Percentiles rank a stretch among this genome's conserved stretches.
Conservation (phyloP, 2,888 invertebrate species). For the Plebejus anna region DNA sequence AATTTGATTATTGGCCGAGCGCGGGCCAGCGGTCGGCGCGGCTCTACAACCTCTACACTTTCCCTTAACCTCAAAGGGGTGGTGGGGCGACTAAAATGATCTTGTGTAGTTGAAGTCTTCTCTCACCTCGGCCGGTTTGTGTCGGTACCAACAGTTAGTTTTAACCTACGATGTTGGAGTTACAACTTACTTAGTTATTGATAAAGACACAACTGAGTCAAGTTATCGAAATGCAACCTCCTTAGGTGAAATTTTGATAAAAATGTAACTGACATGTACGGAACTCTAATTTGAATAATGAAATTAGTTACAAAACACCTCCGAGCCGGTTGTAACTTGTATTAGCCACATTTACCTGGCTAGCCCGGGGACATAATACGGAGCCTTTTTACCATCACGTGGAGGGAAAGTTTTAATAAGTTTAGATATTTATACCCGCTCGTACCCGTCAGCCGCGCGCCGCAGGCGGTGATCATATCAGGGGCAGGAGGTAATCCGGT, state of each 20-base stretch:
- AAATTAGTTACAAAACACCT: background rate
- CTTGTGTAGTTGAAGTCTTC: slow-evolving; percentile 32
- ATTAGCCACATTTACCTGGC: background rate
- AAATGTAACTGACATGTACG: background rate
- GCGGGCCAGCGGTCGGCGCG: background rate
- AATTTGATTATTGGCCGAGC: slow-evolving; percentile 26
- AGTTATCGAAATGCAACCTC: background rate
- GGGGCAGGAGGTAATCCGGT: background rate
- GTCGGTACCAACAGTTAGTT: too few relatives aligned
- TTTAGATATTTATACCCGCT: slow-evolving; percentile 8
- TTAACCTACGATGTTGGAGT: too few relatives aligned
- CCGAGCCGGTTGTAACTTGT: background rate
- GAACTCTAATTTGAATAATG: background rate
- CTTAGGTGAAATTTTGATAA: background rate
- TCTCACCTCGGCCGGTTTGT: slow-evolving; percentile 23
- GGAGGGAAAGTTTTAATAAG: slow-evolving; percentile 12
- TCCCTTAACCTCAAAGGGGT: background rate
- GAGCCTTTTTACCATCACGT: background rate
- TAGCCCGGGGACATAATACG: background rate
- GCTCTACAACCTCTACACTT: slow-evolving; percentile 21
- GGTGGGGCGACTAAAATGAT: background rate
- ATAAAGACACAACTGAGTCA: too few relatives aligned
- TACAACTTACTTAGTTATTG: too few relatives aligned
- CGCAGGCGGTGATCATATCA: background rate
- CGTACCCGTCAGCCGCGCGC: background rate